A percentile compares a stretch with the other conserved stretches of the same genome.
phyloP scores from a whole-genome alignment of 2,888 invertebrate genomes.

The Parnassius smintheus region DNA sequence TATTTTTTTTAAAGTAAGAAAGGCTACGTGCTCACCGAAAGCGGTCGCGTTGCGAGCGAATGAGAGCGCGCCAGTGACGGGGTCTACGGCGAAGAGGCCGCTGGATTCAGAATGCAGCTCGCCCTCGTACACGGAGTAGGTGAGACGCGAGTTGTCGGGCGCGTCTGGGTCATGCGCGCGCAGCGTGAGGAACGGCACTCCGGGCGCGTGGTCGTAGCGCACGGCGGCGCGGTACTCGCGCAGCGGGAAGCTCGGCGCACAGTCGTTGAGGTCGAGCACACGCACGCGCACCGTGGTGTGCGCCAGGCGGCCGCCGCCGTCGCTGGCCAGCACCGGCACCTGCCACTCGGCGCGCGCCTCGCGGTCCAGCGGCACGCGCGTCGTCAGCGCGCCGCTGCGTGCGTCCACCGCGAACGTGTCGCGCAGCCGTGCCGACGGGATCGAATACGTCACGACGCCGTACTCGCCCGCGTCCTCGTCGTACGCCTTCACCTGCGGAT shows the following conservation, averaged over 20 bases:
- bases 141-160: conserved; percentile 85
- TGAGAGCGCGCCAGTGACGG: conserved; percentile 87
- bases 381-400: conserved; percentile 85
- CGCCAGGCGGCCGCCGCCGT: conserved; percentile 89
- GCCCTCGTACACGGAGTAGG: conserved; percentile 89
- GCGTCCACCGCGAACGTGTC: conserved; percentile 88
- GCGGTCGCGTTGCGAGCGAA: conserved; percentile 82
- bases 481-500: conserved; percentile 84
- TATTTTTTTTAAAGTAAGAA: no score
- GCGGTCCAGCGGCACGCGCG: conserved; percentile 86
- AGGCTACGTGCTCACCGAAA: conserved; percentile 52
- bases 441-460: conserved; percentile 87
- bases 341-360: conserved; percentile 81
- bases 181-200: conserved; percentile 59
- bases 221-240: conserved; percentile 89
- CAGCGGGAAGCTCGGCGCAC: conserved; percentile 87
- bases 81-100: conserved; percentile 88
- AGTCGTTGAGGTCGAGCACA: conserved; percentile 92
- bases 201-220: conserved; percentile 68
- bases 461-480: conserved; percentile 92
- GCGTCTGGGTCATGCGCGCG: conserved; percentile 89
- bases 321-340: conserved; percentile 90
- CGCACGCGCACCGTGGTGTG: conserved; percentile 89
- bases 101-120: conserved; percentile 73
- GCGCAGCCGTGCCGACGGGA: conserved; percentile 86